Evolutionary conservation across 1,140 invertebrate genomes (phyloP), one percentile per base, ranked within the genome.

Genomic region (Brachionus plicatilis): DNA sequence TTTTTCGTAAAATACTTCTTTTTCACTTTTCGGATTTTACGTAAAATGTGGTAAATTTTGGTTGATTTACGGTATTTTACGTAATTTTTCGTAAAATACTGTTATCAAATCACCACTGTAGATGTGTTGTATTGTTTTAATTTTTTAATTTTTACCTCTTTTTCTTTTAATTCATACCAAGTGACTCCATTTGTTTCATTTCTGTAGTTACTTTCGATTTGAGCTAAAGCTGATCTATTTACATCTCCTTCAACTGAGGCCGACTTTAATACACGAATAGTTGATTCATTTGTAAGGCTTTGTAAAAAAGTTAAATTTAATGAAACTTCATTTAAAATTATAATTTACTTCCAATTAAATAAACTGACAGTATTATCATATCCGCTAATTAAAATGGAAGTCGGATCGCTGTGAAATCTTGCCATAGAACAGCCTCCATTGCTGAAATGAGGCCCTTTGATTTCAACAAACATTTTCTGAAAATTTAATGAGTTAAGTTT

Each of bases 101-200:
- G n/a, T n/a, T n/a, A n/a, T n/a, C n/a, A n/a, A n/a, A n/a, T n/a
- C n/a, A n/a, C n/a, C n/a, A n/a, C n/a, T n/a, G n/a, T 24, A 37
- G 6, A 7, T 1, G 33, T 37, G 1, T 37, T 37, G 0, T 7
- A 37, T 37, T 7, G 33, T 7, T 37, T 7, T 7, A 37, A 37
- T 37, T 6, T 37, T 7, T 37, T 37, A 37, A 29, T 29, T 37
- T 37, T 37, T 33, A 78, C 75, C 29, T 80, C 76, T 60, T 80
- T 60, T 80, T 80, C 76, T 65, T 80, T 80, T 14, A 41, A 17
- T 80, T 80, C 50, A n/a, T 60, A 65, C 76, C 76, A 80, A 50
- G 76, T 60, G 12, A 41, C 27, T 14, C 43, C 76, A 12, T 24
- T 60, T 37, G 53, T 41, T 37, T 80, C 50, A 41, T 60, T 8